Evolutionary conservation across 1,140 invertebrate genomes (phyloP), one percentile per base, ranked within the genome.

Genomic region (Spodoptera frugiperda): DNA sequence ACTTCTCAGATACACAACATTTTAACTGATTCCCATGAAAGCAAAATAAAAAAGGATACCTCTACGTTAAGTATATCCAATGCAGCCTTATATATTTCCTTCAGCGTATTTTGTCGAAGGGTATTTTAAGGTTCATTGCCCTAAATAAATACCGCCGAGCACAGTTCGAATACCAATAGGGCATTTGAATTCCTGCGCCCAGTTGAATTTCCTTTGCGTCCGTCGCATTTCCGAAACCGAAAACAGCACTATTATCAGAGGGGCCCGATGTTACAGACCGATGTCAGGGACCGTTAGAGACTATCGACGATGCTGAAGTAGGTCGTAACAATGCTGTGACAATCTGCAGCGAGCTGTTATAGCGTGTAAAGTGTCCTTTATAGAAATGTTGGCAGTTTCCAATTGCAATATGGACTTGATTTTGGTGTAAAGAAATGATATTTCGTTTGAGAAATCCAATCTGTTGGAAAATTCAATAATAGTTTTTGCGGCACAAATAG

Each of bases 121-220:
- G 17, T 63, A 63, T 15, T 63, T 15, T n/a, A 39, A 12, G 30
- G 15, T 19, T 49, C 44, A 25, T 49, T 67, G 63, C 39, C 19
- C 63, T 46, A 12, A 44, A 33, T 4, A 39, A 61, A 61, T 12
- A 49, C 63, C 17, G 25, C 21, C n/a, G 33, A 39, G 33, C 14
- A 12, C 59, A 44, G 33, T 15, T 17, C n/a, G 11, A 10, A 44
- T 39, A n/a, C n/a, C 51, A 53, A 53, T 6, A 53, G 25, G 33
- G 33, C 33, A 67, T 67, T 67, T 67, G 63, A 67, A 67, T 67
- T 67, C 44, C 39, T 25, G 17, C 11, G 12, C 39, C 44, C 44
- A 67, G 63, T 49, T 48, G 19, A 67, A 67, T 67, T 67, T 67
- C 63, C 63, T 67, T 67, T 67, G 44, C 63, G 11, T 5, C 17